phyloP scores from a whole-genome alignment of 1,140 invertebrate species.

The Heliconius himera region DNA sequence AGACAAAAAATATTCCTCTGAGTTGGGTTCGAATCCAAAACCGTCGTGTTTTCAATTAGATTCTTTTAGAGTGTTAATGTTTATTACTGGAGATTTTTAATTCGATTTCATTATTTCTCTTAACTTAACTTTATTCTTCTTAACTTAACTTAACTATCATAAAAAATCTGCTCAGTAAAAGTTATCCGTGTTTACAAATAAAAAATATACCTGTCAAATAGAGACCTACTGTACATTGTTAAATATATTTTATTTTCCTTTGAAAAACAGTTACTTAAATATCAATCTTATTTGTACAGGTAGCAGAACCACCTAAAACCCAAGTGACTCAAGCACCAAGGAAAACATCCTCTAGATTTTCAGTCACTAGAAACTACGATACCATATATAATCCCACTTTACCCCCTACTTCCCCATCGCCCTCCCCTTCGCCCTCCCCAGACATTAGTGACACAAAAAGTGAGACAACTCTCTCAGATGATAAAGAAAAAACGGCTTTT shows the following conservation, averaged over 20 bases:
- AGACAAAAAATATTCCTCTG: too few species aligned
- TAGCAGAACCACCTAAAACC: conserved; percentile 63
- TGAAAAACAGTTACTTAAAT: neutral
- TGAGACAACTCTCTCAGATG: conserved; percentile 16
- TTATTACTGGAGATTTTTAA: too few species aligned
- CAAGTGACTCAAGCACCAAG: conserved; percentile 57
- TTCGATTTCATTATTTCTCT: too few species aligned
- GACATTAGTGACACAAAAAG: conserved; percentile 28
- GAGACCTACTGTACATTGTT: too few species aligned
- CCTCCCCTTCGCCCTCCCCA: conserved; percentile 34
- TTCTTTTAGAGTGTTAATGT: too few species aligned
- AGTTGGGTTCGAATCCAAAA: too few species aligned
- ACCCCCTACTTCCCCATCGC: conserved; percentile 42
- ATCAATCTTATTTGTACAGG: conserved; percentile 47
- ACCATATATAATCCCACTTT: conserved; percentile 56
- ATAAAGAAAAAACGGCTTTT: conserved; percentile 18
- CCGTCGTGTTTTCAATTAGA: too few species aligned
- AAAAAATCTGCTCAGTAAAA: too few species aligned
- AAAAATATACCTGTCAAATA: too few species aligned
- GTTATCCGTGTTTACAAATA: too few species aligned
- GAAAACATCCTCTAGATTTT: conserved; percentile 66
- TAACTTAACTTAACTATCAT: too few species aligned
- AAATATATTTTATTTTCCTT: neutral
- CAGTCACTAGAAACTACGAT: conserved; percentile 74
- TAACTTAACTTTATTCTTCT: too few species aligned